phyloP scores from a whole-genome alignment of 2,113 vertebrate genomes.

The Syngnathus typhle region DNA sequence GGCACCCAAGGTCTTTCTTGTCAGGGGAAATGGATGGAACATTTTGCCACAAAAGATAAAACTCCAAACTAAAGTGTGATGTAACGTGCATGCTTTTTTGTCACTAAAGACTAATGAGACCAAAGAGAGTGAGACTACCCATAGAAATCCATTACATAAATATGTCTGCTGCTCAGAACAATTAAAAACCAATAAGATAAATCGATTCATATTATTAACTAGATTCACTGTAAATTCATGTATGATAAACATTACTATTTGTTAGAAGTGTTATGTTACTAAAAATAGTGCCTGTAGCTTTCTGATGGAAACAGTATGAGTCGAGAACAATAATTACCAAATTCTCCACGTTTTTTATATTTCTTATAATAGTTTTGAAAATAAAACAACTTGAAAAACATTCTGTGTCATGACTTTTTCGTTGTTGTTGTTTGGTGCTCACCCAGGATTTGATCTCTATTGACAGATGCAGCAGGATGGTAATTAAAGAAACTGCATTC shows the following conservation, averaged over 20 bases:
- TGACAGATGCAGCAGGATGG: conserved; percentile 86
- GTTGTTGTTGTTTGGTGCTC: conserved; percentile 46
- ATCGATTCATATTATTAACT: too few species aligned
- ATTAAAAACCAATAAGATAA: background rate
- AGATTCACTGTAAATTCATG: too few species aligned
- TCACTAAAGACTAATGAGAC: background rate
- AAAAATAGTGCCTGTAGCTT: too few species aligned
- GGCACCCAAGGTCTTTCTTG: too few species aligned
- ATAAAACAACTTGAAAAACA: background rate
- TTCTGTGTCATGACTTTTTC: background rate
- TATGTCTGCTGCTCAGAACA: background rate
- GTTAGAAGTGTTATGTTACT: too few species aligned
- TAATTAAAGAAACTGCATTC: conserved; percentile 83
- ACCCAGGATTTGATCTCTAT: conserved; percentile 95
- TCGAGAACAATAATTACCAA: too few species aligned
- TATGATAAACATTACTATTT: too few species aligned
- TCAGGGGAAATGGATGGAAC: too few species aligned
- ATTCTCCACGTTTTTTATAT: background rate
- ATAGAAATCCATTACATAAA: background rate
- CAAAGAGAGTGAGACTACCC: background rate
- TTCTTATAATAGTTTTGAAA: background rate
- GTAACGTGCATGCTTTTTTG: background rate
- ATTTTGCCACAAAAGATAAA: background rate
- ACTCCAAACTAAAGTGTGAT: background rate
- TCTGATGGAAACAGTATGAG: too few species aligned